Evolutionary conservation across 1,140 invertebrate species (phyloP), one percentile per base, ranked within the genome.

Genomic region (Bradysia coprophila): DNA sequence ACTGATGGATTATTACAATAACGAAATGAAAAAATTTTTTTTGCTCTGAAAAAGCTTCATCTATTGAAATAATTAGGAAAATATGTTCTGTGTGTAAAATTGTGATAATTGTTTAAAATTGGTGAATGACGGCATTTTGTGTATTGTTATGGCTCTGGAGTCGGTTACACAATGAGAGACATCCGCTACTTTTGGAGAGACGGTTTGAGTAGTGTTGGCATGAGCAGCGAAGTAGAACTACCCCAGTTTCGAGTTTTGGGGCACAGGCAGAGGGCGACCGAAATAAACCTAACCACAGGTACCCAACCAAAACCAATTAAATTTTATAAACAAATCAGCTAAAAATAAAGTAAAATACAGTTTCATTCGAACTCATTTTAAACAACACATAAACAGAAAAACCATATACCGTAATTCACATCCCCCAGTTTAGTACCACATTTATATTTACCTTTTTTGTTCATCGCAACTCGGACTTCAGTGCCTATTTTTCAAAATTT

Each of bases 91-190:
- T n/a, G 24, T 28, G 6, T 28, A 13, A 8, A 13, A 13, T 28
- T 28, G 24, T 8, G 13, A 28, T 28, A 13, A 28, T 28, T 28
- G 24, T 28, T 31, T 42, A 24, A n/a, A n/a, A 42, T 40, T 45
- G 36, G 65, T 66, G 65, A 68, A 65, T 68, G 65, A 67, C 64
- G 64, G 63, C 36, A 62, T 41, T 28, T 31, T 41, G 40, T 31
- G 24, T 46, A 48, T 67, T 66, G 63, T 63, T 65, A 66, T 65
- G 63, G 63, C 62, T 67, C 63, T 64, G 63, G 19, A 86, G 88
- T 92, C 80, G 89, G 89, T 72, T 94, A 93, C 78, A 89, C 85
- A 71, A 92, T 89, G 79, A 81, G 80, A 71, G 90, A 95, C 78
- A 94, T 95, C 72, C 78, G 81, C 65, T 95, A 94, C 76, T 87